Evolutionary conservation across 2,113 vertebrate species (phyloP).

Genomic region (Myotis yumanensis): DNA sequence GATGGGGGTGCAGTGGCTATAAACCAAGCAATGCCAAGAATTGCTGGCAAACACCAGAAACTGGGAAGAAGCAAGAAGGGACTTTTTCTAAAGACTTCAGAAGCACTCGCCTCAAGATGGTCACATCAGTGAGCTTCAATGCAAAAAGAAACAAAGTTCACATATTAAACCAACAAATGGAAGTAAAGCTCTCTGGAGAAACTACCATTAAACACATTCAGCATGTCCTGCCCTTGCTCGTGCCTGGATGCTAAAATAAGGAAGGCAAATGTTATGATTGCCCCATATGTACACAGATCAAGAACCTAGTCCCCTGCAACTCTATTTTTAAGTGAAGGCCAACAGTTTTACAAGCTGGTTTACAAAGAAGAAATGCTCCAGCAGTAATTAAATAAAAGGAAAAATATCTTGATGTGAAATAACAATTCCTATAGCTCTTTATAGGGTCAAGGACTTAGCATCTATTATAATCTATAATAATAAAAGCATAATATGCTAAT

Average conservation of each 20-base stretch:
- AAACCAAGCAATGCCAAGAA: background rate
- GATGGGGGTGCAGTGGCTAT: background rate
- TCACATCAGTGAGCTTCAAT: background rate
- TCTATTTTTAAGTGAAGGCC: background rate
- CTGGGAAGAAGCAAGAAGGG: background rate
- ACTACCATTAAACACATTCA: background rate
- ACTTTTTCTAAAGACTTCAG: background rate
- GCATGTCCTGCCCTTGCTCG: background rate
- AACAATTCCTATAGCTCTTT: background rate
- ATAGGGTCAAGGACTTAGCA: background rate
- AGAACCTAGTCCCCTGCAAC: background rate
- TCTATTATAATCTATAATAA: too few species aligned
- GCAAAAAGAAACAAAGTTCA: background rate
- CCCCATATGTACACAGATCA: too few species aligned
- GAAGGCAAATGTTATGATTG: background rate
- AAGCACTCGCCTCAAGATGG: background rate
- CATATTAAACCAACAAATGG: background rate
- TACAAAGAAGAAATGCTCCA: background rate
- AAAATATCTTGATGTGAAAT: background rate
- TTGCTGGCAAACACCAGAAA: background rate
- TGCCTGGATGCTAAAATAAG: background rate
- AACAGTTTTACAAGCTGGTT: background rate
- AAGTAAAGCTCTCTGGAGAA: slow-evolving; percentile 3
- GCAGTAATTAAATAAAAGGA: background rate
- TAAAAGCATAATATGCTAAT: too few species aligned